These are phyloP conservation scores for Calliscelio sp. DNA, from an alignment of 2,888 invertebrate genomes.

Conservation along the genomic window DNA sequence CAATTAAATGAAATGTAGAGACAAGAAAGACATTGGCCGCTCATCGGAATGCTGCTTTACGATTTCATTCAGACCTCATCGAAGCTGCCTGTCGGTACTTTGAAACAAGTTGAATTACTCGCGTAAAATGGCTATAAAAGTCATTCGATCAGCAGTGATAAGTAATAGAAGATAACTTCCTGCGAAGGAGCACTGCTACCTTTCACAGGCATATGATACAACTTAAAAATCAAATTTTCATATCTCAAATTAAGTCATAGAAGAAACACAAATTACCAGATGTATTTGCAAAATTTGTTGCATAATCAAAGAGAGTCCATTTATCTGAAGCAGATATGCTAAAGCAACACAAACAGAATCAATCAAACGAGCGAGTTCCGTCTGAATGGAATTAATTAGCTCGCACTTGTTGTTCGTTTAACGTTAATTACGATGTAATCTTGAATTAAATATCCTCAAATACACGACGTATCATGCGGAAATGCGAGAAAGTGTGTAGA, in stretches of 20 bases:
- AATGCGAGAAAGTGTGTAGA: conserved; percentile 68
- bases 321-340: too few species aligned
- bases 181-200: conserved; percentile 29
- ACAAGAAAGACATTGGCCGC: conserved; percentile 1
- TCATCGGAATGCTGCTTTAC: conserved; percentile 50
- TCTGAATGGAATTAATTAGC: conserved; percentile 27
- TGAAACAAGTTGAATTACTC: conserved; percentile 62
- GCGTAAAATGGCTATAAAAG: conserved; percentile 65
- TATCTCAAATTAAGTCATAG: too few species aligned
- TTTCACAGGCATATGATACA: neutral
- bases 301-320: too few species aligned
- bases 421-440: conserved; percentile 55
- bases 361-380: too few species aligned
- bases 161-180: conserved; percentile 48
- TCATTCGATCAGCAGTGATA: conserved; percentile 60
- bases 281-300: too few species aligned
- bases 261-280: too few species aligned
- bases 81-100: conserved; percentile 53
- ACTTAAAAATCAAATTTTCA: too few species aligned
- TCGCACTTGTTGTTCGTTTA: conserved; percentile 46
- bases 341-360: neutral
- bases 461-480: conserved; percentile 58
- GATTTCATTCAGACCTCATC: conserved; percentile 54
- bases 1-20: conserved; percentile 30
- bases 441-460: conserved; percentile 41